These are phyloP conservation scores for Cephus spinipes DNA, from an alignment of 2,888 invertebrate genomes.

Conservation along the genomic window DNA sequence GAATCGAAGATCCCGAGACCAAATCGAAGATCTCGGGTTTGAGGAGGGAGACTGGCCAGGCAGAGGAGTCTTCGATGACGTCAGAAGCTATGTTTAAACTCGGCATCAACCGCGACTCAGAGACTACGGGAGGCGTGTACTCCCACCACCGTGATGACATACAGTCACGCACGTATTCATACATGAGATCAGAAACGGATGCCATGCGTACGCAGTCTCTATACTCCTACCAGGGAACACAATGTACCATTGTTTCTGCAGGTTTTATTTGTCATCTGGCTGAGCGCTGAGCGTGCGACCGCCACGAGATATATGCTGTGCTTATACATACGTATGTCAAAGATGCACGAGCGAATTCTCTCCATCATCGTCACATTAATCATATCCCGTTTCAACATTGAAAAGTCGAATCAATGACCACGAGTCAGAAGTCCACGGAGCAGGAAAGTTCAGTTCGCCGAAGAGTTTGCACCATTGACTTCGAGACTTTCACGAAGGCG, in stretches of 20 bases:
- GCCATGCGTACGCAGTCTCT: slow-evolving; percentile 34
- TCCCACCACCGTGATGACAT: neutral
- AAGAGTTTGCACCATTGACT: neutral
- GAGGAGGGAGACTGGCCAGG: neutral
- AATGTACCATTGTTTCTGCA: slow-evolving; percentile 55
- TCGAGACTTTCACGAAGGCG: neutral
- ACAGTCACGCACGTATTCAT: slow-evolving; percentile 16
- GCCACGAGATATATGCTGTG: neutral
- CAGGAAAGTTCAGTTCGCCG: neutral
- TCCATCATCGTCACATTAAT: neutral
- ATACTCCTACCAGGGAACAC: slow-evolving; percentile 37
- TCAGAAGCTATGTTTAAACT: slow-evolving; percentile 56
- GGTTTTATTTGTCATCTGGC: slow-evolving; percentile 2
- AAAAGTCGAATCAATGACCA: neutral
- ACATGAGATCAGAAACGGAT: slow-evolving; percentile 52
- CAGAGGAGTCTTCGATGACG: slow-evolving; percentile 37
- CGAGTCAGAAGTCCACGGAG: slow-evolving; percentile 1
- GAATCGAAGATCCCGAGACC: neutral
- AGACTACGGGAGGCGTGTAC: slow-evolving; percentile 23
- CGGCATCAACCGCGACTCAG: slow-evolving; percentile 31
- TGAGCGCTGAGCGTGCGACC: neutral
- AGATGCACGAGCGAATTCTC: neutral
- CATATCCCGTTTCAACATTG: neutral
- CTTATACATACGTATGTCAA: neutral
- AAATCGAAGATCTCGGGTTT: neutral